Percentiles rank a stretch among this genome's conserved stretches.
Conservation (phyloP, 2,113 vertebrate genomes). For the Struthidea cinerea region DNA sequence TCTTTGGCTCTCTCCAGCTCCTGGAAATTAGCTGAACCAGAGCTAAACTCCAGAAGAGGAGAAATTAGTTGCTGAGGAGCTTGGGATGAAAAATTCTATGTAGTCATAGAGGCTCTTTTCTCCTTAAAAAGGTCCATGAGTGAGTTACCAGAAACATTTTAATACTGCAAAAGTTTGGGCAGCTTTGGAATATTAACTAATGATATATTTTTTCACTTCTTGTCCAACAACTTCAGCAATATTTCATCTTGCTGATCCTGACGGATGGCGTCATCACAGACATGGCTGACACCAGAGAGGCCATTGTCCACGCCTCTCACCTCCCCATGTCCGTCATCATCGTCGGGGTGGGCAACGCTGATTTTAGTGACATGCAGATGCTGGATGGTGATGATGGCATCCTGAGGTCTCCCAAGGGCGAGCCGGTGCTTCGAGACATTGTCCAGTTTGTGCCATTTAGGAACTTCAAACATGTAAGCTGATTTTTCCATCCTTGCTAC, state of each 20-base stretch:
- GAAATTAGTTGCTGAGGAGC: not conserved
- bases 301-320: slow-evolving; percentile 95
- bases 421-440: slow-evolving; percentile 92
- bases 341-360: slow-evolving; percentile 90
- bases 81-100: not conserved
- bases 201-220: not conserved
- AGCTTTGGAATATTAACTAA: not conserved
- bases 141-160: not conserved
- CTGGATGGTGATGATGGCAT: slow-evolving; percentile 93
- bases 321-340: slow-evolving; percentile 98
- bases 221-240: slow-evolving; percentile 78
- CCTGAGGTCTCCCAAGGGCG: slow-evolving; percentile 89
- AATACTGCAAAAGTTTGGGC: not conserved
- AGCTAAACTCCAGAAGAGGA: not conserved
- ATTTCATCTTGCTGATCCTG: slow-evolving; percentile 95
- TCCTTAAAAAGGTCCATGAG: not conserved
- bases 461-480: slow-evolving; percentile 96
- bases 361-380: slow-evolving; percentile 98
- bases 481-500: not conserved
- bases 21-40: not conserved
- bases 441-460: slow-evolving; percentile 97
- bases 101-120: not conserved
- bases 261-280: slow-evolving; percentile 97
- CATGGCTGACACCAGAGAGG: slow-evolving; percentile 95
- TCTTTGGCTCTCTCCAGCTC: not conserved